These are phyloP conservation scores for Balearica regulorum DNA, from an alignment of 2,797 vertebrate species.

Conservation along the genomic window DNA sequence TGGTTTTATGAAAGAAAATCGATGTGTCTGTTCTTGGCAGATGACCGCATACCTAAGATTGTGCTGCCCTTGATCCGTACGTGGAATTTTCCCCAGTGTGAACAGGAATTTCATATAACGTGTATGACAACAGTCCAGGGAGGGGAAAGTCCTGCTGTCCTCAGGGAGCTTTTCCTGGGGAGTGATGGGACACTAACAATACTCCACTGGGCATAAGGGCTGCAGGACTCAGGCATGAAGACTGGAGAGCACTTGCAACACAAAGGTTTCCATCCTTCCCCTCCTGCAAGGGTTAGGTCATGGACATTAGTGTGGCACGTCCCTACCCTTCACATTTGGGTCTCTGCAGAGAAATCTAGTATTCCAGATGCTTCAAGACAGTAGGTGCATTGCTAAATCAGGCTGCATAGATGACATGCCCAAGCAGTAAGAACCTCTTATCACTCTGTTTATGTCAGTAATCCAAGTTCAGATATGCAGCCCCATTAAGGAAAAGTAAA, in stretches of 20 bases:
- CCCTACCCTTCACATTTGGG: background rate
- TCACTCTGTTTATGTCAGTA: background rate
- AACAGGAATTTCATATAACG: background rate
- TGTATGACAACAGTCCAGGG: background rate
- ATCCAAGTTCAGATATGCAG: background rate
- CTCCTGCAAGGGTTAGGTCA: background rate
- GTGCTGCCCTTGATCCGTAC: background rate
- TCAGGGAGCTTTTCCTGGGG: background rate
- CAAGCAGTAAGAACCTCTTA: background rate
- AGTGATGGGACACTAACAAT: background rate
- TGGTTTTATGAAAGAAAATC: slow-evolving; percentile 13
- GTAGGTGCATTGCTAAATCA: background rate
- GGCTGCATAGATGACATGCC: background rate
- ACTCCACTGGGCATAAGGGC: background rate
- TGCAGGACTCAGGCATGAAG: background rate
- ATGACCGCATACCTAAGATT: slow-evolving; percentile 10
- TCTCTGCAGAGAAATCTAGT: background rate
- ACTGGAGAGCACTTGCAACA: background rate
- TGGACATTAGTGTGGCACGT: background rate
- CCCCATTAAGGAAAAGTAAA: background rate
- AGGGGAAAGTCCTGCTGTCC: background rate
- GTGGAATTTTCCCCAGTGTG: background rate
- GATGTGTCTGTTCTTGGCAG: background rate
- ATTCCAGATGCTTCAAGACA: background rate
- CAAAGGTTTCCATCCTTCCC: background rate